A percentile compares a stretch with the other conserved stretches of the same genome.
Evolutionary conservation across 2,888 invertebrate genomes (phyloP).

Genomic region (Folsomia candida): DNA sequence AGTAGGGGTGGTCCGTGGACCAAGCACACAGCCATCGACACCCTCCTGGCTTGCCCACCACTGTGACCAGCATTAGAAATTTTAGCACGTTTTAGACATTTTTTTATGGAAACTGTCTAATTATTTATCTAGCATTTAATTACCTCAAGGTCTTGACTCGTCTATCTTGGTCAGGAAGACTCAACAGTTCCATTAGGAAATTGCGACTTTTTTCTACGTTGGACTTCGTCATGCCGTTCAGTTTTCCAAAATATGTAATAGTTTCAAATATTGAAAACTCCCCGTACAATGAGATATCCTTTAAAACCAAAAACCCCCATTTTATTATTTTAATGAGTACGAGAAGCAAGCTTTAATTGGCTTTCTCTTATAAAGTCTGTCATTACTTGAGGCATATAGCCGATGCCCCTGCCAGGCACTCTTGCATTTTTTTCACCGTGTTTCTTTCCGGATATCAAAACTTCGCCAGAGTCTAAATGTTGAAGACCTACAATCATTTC

Average conservation of each 20-base stretch:
- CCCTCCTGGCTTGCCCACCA: constrained; percentile 56
- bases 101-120: neutral
- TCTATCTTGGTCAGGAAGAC: constrained; percentile 29
- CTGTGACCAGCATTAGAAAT: neutral
- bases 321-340: too few species aligned
- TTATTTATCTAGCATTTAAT: too few species aligned
- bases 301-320: constrained; percentile 55
- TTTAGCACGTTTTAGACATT: neutral
- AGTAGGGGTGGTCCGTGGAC: constrained; percentile 58
- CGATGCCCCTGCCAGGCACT: constrained; percentile 55
- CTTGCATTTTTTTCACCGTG: constrained; percentile 54
- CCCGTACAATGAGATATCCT: constrained; percentile 83
- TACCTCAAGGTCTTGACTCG: constrained; percentile 60
- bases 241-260: constrained; percentile 37
- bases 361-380: too few species aligned
- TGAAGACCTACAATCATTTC: constrained; percentile 55
- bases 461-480: constrained; percentile 53
- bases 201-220: constrained; percentile 30
- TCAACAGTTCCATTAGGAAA: constrained; percentile 36
- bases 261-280: constrained; percentile 85
- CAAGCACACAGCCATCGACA: constrained; percentile 55
- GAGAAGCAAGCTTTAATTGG: too few species aligned
- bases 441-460: constrained; percentile 54
- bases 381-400: constrained; percentile 55
- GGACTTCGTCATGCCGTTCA: constrained; percentile 36